phyloP scores from a whole-genome alignment of 2,113 vertebrate species.

The Arothron firmamentum region DNA sequence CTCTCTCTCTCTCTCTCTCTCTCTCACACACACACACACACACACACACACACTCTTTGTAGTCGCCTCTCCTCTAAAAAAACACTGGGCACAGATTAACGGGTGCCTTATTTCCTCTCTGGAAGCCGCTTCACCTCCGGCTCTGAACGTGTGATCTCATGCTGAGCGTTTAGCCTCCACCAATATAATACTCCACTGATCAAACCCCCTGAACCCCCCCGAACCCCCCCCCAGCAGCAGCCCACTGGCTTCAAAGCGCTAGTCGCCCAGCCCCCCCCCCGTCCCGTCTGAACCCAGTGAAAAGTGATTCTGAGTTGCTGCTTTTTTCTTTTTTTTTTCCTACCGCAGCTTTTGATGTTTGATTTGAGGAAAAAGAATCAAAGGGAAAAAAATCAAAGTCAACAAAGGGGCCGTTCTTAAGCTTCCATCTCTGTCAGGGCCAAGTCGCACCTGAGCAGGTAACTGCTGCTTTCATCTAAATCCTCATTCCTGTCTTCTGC shows the following conservation, averaged over 20 bases:
- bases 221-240: neutral
- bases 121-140: constrained; percentile 26
- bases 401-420: too few species aligned
- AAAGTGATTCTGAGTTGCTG: constrained; percentile 16
- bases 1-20: too few species aligned
- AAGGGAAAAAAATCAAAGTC: neutral
- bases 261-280: constrained; percentile 21
- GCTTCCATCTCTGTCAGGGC: neutral
- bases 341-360: constrained; percentile 31
- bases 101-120: constrained; percentile 21
- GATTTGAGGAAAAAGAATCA: neutral
- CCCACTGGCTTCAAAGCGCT: constrained; percentile 52
- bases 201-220: constrained; percentile 29
- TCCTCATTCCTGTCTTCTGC: too few species aligned
- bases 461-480: too few species aligned
- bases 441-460: too few species aligned
- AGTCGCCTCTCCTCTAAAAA: constrained; percentile 16
- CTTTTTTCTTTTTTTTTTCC: neutral
- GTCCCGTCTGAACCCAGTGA: constrained; percentile 19
- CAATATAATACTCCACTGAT: constrained; percentile 42
- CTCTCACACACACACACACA: too few species aligned
- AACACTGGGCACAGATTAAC: constrained; percentile 44
- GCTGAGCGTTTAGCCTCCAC: constrained; percentile 5
- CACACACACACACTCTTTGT: too few species aligned
- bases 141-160: constrained; percentile 31